Base-by-base conservation (phyloP, 1,140 invertebrate species). In the Macrobrachium nipponense region DNA sequence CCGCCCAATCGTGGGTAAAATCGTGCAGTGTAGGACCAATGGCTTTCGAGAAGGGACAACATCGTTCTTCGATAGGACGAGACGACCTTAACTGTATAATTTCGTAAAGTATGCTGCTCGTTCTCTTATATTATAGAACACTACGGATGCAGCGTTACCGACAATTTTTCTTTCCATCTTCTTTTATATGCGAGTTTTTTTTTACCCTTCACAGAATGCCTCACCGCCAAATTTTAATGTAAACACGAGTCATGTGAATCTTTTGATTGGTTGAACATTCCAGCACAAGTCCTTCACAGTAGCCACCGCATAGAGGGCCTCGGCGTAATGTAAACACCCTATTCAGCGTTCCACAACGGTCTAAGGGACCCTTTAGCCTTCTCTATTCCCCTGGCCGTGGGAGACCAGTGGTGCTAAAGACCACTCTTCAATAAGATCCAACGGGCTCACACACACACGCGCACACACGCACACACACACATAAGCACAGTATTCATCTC, bases 171-270 rank as follows among this genome's bases (percentile, higher is more conserved):
- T 0, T 51, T 51, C 8, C 7, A 0, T 51, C 51, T 51, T 6
- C 12, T 51, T 51, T 12, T 51, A 51, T 36, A 6, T 51, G 51
- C 2, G 12, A 12, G 10, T 64, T n/a, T n/a, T 83, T 83, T 83
- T 83, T 70, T 51, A 61, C 15, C n/a, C 61, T 60, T 14, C 27
- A 70, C 70, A 27, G 51, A 84, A 66, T 77, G 43, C 73, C 51
- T 51, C 51, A 12, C 66, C 82, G 44, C 72, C n/a, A 77, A 62
- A 84, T 84, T 84, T 77, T 84, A 84, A 84, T 84, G 82, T 84
- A 84, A 84, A 84, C 82, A 84, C 73, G 73, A 84, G 73, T 84
- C 82, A 84, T 84, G 73, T 84, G 82, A 84, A 66, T 78, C 82
- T 84, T 84, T 84, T 84, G 82, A 84, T 77, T 84, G 82, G 73